A percentile compares a stretch with the other conserved stretches of the same genome.
These are phyloP conservation scores for Crematogaster levior DNA, from an alignment of 2,888 invertebrate species.

Conservation along the genomic window DNA sequence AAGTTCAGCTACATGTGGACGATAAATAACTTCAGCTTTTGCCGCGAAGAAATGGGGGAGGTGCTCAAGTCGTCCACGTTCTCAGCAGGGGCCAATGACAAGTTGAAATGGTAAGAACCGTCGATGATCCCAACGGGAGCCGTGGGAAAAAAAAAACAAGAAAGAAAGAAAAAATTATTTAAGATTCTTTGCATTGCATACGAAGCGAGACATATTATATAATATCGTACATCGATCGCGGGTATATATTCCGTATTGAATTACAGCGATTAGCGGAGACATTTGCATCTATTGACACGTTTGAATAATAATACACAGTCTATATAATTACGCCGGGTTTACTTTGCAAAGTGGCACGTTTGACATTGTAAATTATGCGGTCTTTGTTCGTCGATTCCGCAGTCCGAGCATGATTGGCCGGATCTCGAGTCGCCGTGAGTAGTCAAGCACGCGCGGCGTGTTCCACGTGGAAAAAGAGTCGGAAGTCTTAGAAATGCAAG, in stretches of 20 bases:
- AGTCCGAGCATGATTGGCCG: neutral
- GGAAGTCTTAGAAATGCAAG: neutral
- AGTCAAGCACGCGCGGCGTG: neutral
- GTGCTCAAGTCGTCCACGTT: constrained; percentile 99
- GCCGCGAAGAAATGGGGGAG: constrained; percentile 99
- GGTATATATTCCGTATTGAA: neutral
- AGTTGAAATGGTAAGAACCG: constrained; percentile 96
- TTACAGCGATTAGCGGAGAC: constrained; percentile 12
- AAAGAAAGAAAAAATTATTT: constrained; percentile 55
- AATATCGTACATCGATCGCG: neutral
- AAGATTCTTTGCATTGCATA: constrained; percentile 72
- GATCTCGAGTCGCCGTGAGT: neutral
- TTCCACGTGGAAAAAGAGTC: constrained; percentile 15
- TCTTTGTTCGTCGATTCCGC: neutral
- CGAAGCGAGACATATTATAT: constrained; percentile 38
- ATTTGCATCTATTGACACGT: constrained; percentile 12
- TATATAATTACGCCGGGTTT: neutral
- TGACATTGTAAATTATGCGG: constrained; percentile 2
- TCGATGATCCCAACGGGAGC: neutral
- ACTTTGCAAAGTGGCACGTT: neutral
- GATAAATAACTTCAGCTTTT: constrained; percentile 99
- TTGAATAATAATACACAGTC: neutral
- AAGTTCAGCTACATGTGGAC: constrained; percentile 99
- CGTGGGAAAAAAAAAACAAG: neutral
- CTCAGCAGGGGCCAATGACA: constrained; percentile 99